phyloP scores from a whole-genome alignment of 2,113 vertebrate species.

The Elaphurus davidianus region DNA sequence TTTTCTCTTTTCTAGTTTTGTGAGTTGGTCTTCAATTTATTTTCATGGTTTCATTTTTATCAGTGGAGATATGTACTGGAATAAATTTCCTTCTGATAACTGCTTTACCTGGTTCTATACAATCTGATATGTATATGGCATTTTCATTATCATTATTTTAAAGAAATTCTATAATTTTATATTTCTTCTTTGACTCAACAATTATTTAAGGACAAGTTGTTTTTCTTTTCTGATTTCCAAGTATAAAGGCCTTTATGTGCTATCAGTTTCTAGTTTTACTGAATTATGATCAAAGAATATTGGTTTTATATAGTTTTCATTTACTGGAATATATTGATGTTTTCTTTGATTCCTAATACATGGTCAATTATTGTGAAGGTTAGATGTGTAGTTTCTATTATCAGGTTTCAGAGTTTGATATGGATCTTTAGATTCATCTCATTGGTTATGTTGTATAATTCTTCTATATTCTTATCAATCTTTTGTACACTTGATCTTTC shows the following conservation, averaged over 20 bases:
- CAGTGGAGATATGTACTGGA: not conserved
- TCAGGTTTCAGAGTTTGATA: not conserved
- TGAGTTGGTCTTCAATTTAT: not conserved
- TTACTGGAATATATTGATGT: not conserved
- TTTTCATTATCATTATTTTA: not conserved
- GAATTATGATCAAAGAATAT: not conserved
- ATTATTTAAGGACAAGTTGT: not conserved
- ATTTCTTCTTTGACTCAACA: not conserved
- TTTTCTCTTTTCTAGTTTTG: not conserved
- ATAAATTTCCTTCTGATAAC: not conserved
- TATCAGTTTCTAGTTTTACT: not conserved
- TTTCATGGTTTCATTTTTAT: not conserved
- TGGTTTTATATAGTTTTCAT: not conserved
- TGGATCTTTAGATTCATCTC: not conserved
- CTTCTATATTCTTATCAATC: not conserved
- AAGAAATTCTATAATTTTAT: not conserved
- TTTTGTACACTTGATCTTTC: not conserved
- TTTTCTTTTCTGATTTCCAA: not conserved
- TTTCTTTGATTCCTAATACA: not conserved
- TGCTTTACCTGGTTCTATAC: not conserved
- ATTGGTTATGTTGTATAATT: not conserved
- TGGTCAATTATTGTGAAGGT: not conserved
- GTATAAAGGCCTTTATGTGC: not conserved
- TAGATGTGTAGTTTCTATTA: not conserved
- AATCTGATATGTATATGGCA: not conserved